phyloP scores from a whole-genome alignment of 2,113 vertebrate genomes.

The Pica pica region DNA sequence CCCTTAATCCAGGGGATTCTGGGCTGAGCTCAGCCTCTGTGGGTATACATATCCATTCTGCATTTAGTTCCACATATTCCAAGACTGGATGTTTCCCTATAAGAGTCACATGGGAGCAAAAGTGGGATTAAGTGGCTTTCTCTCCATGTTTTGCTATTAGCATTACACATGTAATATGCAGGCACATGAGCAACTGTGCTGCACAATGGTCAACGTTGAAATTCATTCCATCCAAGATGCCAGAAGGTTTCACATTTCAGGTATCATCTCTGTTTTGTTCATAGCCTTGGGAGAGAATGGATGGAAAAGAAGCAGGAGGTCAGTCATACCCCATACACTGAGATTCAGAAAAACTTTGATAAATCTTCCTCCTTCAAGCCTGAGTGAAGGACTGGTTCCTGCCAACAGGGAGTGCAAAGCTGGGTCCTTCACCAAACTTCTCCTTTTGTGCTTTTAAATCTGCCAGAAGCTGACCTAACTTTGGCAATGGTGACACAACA shows the following conservation, averaged over 20 bases:
- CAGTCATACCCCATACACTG: background rate
- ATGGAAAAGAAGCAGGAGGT: background rate
- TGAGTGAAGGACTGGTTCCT: background rate
- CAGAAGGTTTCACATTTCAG: background rate
- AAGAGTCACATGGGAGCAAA: constrained; percentile 9
- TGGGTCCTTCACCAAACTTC: background rate
- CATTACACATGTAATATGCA: background rate
- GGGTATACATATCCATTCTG: constrained; percentile 16
- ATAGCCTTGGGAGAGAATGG: background rate
- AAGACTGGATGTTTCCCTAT: background rate
- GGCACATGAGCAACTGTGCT: constrained; percentile 14
- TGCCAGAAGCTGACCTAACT: background rate
- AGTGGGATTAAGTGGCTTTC: constrained; percentile 38
- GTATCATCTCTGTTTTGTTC: background rate
- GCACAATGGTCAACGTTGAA: background rate
- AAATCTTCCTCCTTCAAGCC: background rate
- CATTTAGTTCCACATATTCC: constrained; percentile 24
- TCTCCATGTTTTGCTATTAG: constrained; percentile 19
- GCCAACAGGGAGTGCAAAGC: background rate
- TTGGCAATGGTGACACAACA: background rate
- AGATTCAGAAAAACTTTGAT: background rate
- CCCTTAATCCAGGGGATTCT: constrained; percentile 40
- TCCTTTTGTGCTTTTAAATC: background rate
- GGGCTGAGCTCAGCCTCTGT: background rate
- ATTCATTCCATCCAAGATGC: background rate